Percentiles rank a stretch among this genome's conserved stretches.
These are phyloP conservation scores for Nannoperca obscura DNA, from an alignment of 2,797 vertebrate genomes.

Conservation along the genomic window DNA sequence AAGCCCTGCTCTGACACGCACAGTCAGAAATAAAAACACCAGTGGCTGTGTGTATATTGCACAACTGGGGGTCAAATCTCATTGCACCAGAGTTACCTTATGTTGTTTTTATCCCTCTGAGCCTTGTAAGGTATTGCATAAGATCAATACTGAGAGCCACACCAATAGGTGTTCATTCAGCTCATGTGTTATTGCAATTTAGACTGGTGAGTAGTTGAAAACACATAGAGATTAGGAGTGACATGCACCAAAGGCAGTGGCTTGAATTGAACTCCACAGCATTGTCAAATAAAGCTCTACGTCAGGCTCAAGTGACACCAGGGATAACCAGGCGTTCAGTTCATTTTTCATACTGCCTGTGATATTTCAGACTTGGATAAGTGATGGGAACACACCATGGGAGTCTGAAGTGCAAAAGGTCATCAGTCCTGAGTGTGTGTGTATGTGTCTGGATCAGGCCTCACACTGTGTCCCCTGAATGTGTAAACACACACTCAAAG, in stretches of 20 bases:
- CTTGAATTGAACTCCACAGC: constrained; percentile 1
- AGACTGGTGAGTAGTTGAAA: background rate
- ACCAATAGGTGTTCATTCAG: constrained; percentile 25
- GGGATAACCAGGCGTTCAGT: constrained; percentile 10
- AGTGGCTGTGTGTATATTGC: constrained; percentile 51
- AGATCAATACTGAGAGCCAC: constrained; percentile 43
- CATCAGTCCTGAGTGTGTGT: constrained; percentile 50
- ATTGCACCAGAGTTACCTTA: constrained; percentile 63
- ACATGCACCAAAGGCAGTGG: constrained; percentile 14
- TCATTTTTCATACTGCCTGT: constrained; percentile 31
- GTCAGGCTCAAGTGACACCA: constrained; percentile 16
- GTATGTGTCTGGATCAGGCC: constrained; percentile 31
- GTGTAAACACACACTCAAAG: constrained; percentile 30
- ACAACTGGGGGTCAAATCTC: constrained; percentile 70
- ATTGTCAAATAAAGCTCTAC: constrained; percentile 14
- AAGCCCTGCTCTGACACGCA: constrained; percentile 38
- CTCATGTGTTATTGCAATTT: constrained; percentile 21
- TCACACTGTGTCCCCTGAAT: constrained; percentile 27
- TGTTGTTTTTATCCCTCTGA: constrained; percentile 46
- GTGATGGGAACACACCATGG: constrained; percentile 61
- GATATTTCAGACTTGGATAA: constrained; percentile 47
- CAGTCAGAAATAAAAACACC: constrained; percentile 40
- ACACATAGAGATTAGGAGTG: background rate
- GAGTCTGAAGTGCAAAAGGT: constrained; percentile 61
- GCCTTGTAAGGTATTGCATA: constrained; percentile 51